Evolutionary conservation across 2,113 vertebrate genomes (phyloP), one percentile per base, ranked within the genome.

Genomic region (Boulengeromyrus knoepffleri): DNA sequence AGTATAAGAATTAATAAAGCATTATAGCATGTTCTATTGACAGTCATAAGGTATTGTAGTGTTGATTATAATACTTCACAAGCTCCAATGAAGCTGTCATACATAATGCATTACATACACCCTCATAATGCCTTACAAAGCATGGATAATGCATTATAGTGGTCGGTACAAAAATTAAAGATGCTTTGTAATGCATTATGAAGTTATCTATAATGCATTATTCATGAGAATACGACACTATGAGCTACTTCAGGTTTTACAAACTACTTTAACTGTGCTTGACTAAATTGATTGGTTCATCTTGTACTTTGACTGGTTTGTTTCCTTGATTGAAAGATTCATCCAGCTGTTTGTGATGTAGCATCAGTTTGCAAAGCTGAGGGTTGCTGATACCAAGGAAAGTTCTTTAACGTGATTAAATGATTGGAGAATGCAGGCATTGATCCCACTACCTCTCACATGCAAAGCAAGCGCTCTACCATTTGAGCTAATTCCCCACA

Each of bases 391-490:
- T 15, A 15, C 12, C 49, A 15, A 50, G 12, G 13, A 1, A 50
- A 50, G 49, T 50, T 50, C 47, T 47, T 47, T 47, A 9, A 10
- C 1, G 8, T 47, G 46, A 47, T 56, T 19, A 6, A 56, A 56
- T 3, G 17, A 15, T 31, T 90, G 92, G 95, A 93, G 92, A 89
- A 92, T 93, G 92, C 91, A 92, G 94, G 88, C 66, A 90, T 93
- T 93, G 94, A 95, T 93, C 93, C 93, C 92, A 91, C 94, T 94
- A 94, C 94, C 91, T 93, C 70, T 90, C 94, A 91, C 94, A 94
- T 91, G 88, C 92, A 92, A 93, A 96, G 94, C 90, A 93, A 95
- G 92, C 92, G 94, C 96, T 96, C 94, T 95, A 95, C 94, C 92
- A 94, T 95, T 93, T 95, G 92, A 95, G 94, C 93, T 93, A 91